Evolutionary conservation across 2,797 vertebrate genomes (phyloP).

Genomic region (Danio aesculapii): DNA sequence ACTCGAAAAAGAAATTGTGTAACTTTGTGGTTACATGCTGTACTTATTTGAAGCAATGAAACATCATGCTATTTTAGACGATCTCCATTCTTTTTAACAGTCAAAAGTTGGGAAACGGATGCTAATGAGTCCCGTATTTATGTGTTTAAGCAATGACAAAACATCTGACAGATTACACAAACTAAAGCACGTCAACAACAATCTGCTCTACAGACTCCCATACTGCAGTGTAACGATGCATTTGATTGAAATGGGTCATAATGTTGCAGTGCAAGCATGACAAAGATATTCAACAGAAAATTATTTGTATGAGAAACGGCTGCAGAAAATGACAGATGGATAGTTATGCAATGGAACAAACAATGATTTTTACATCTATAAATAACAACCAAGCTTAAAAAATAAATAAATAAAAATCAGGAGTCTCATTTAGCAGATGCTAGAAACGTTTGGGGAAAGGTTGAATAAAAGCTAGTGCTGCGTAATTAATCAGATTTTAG

Average conservation of each 20-base stretch:
- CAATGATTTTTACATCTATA: slow-evolving; percentile 7
- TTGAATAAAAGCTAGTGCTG: background rate
- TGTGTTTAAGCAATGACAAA: slow-evolving; percentile 4
- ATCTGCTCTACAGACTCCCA: background rate
- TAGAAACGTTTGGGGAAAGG: background rate
- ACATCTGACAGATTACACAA: background rate
- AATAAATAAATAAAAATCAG: background rate
- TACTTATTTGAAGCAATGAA: background rate
- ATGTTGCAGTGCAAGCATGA: background rate
- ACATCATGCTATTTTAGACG: background rate
- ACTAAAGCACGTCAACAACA: background rate
- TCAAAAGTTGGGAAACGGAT: background rate
- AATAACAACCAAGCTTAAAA: background rate
- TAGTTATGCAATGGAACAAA: slow-evolving; percentile 18
- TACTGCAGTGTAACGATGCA: background rate
- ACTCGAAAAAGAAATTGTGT: background rate
- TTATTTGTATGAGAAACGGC: slow-evolving; percentile 18
- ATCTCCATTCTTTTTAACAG: no score
- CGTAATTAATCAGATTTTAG: no score
- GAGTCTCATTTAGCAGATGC: background rate
- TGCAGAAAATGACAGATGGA: slow-evolving; percentile 12
- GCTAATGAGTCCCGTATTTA: background rate
- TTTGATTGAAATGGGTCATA: background rate
- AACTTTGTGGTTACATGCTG: background rate
- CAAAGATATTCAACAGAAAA: slow-evolving; percentile 3